Base-by-base conservation (phyloP, 2,113 vertebrate species). In the Limanda limanda region DNA sequence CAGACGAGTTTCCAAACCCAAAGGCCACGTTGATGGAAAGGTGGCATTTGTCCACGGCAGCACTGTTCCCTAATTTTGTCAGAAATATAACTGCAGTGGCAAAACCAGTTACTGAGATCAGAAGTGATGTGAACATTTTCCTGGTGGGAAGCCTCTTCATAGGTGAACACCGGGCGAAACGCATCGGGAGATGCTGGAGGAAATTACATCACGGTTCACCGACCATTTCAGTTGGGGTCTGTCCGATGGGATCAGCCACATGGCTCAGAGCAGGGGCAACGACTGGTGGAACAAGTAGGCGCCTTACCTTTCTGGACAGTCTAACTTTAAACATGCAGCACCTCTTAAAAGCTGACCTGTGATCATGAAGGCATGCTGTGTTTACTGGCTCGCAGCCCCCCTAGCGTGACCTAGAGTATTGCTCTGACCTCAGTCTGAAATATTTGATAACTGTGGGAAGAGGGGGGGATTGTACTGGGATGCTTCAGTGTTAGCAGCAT, bases 131-230 rank as follows among this genome's bases (percentile, higher is more conserved):
- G 78, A 87, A 82, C 69, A 47, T 87, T 86, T 89, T 91, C 73
- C 75, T 68, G 75, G 84, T 71, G 70, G 88, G 88, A 83, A 79
- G 83, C 56, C 45, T 74, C 78, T 73, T 76, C 66, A 61, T 60
- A 65, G 78, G 73, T 37, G 27, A 56, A 67, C 75, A 70, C 75
- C 54, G 61, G 74, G 81, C 47, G 15, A 73, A 82, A 67, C 54
- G n/a, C 76, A 73, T 76, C 76, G 62, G 82, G 84, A 81, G 78
- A 81, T 65, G 76, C 75, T 77, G 70, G 76, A 59, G 75, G 84
- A 87, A 82, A 88, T 85, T 82, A 66, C 74, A 85, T 89, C 79
- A 91, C 68, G 78, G 82, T 90, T 86, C 88, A 63, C 87, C 78
- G 78, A 51, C 42, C 85, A 58, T 86, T 89, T 84, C 70, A 76